Evolutionary conservation across 2,888 invertebrate species (phyloP).

Genomic region (Cephalotes varians): DNA sequence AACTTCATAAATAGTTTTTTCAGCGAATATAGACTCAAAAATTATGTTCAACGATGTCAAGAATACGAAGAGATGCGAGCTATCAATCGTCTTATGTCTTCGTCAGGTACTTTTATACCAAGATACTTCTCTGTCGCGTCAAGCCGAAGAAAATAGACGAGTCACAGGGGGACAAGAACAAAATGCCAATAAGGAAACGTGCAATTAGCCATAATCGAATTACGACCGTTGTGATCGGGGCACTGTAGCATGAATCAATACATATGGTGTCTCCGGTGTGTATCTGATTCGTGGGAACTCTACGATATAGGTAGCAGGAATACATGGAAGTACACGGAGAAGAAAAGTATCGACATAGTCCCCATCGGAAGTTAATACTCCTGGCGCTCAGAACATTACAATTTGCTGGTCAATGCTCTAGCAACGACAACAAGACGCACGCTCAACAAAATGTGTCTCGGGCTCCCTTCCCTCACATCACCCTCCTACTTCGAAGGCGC

Average conservation of each 20-base stretch:
- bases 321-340: constrained; percentile 29
- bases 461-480: constrained; percentile 34
- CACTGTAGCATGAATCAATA: constrained; percentile 41
- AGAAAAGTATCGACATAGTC: constrained; percentile 56
- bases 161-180: background rate
- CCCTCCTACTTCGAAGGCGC: background rate
- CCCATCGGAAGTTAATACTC: constrained; percentile 36
- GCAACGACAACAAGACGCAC: constrained; percentile 65
- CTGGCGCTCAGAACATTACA: constrained; percentile 57
- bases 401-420: constrained; percentile 65
- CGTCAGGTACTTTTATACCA: constrained; percentile 37
- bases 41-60: background rate
- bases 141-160: background rate
- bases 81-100: background rate
- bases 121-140: constrained; percentile 6
- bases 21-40: constrained; percentile 19
- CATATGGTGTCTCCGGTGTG: constrained; percentile 32
- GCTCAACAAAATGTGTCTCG: background rate
- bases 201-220: constrained; percentile 20
- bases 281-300: background rate
- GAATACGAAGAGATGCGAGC: background rate
- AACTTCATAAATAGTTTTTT: constrained; percentile 29
- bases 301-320: background rate
- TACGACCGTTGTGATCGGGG: constrained; percentile 33
- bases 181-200: constrained; percentile 35